Evolutionary conservation across 2,888 invertebrate species (phyloP).

Genomic region (Spilosoma lubricipeda): DNA sequence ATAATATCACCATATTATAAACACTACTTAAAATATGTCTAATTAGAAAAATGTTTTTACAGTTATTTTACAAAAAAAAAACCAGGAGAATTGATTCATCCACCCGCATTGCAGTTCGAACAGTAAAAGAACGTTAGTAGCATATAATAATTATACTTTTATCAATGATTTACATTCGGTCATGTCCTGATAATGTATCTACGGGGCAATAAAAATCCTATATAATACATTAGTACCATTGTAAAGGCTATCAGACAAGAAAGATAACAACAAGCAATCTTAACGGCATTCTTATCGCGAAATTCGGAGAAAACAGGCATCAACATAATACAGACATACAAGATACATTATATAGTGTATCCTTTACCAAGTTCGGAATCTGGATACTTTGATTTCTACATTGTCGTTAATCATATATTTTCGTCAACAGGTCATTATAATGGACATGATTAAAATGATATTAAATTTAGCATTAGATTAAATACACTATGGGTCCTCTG

Average conservation of each 20-base stretch:
- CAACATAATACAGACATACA: slow-evolving; percentile 24
- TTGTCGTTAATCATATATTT: not conserved
- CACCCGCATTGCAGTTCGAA: slow-evolving; percentile 18
- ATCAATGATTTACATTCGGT: slow-evolving; percentile 61
- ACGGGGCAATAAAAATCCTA: slow-evolving; percentile 69
- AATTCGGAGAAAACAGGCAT: slow-evolving; percentile 63
- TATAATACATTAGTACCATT: slow-evolving; percentile 73
- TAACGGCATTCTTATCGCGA: slow-evolving; percentile 78
- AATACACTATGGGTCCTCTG: not conserved
- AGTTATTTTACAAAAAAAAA: not conserved
- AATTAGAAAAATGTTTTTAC: not conserved
- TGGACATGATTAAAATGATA: not conserved
- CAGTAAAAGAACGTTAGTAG: slow-evolving; percentile 31
- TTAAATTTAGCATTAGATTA: not conserved
- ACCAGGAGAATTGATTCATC: not conserved
- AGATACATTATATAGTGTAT: not conserved
- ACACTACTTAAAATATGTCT: not conserved
- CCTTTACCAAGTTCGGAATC: not conserved
- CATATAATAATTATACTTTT: slow-evolving; percentile 45
- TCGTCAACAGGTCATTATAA: not conserved
- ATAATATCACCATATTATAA: not conserved
- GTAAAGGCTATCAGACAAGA: slow-evolving; percentile 72
- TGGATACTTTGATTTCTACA: not conserved
- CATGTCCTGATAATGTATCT: slow-evolving; percentile 63
- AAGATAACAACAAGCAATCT: slow-evolving; percentile 76